Base-by-base conservation (phyloP, 2,797 vertebrate species). In the Neostethus bicornis region DNA sequence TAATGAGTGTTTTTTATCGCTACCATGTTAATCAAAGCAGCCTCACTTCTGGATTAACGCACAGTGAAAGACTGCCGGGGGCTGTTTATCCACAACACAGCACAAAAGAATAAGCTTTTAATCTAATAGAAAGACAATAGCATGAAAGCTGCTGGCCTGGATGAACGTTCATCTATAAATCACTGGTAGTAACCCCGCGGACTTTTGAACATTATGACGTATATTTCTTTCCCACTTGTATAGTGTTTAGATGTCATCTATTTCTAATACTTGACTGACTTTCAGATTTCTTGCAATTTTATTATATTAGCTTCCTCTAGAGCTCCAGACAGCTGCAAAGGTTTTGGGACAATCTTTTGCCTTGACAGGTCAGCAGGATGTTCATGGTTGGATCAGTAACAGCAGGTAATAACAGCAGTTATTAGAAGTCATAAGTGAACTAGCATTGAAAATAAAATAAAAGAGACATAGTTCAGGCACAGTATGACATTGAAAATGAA, bases 1-100 rank as follows among this genome's bases (percentile, higher is more conserved):
- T 92, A 81, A 93, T 92, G 78, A 89, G 62, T 65, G 66, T 77
- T 75, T 85, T 78, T 71, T 38, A 39, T 17, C 9, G 52, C 81
- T 75, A 73, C 56, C 66, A 70, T 67, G 79, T 63, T 88, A 88
- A 91, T 92, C 88, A 91, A 87, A 89, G 83, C 61, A 5, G 50
- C 54, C 67, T 67, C 80, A 74, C 80, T 84, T 89, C 77, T 59
- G 50, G 66, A 78, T 66, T 66, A 80, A 79, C 79, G 49, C 44
- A 46, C 23, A 66, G 57, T 48, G 35, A 61, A 66, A 62, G 46
- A 85, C 45, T 52, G 70, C 85, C 73, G 47, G 51, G 43, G 79
- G 80, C 73, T 87, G 76, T 87, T 90, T 84, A 89, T 75, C 73
- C 74, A 65, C 72, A 65, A 69, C 68, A 51, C 79, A 57, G 53